Percentiles rank a stretch among this genome's conserved stretches.
phyloP scores from a whole-genome alignment of 2,113 vertebrate genomes.

The Pica pica region DNA sequence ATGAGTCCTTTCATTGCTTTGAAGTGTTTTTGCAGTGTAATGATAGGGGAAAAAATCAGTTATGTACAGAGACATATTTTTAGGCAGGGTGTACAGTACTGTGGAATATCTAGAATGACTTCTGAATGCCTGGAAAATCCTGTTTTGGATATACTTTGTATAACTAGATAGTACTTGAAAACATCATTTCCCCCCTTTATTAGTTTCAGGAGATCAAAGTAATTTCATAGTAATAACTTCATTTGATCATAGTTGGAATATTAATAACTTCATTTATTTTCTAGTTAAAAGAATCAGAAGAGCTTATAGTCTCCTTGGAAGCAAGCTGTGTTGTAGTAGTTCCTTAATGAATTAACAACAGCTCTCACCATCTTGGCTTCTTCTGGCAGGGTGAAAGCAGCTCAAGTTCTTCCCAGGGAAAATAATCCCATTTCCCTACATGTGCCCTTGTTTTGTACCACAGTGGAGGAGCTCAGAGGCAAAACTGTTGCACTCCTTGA shows the following conservation, averaged over 20 bases:
- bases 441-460: neutral
- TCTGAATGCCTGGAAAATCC: neutral
- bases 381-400: slow-evolving; percentile 44
- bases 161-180: slow-evolving; percentile 44
- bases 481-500: neutral
- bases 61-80: neutral
- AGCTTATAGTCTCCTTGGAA: neutral
- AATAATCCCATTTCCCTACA: neutral
- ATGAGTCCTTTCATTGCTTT: slow-evolving; percentile 1
- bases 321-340: neutral
- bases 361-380: slow-evolving; percentile 19
- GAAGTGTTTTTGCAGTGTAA: slow-evolving; percentile 15
- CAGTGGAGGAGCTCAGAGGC: neutral
- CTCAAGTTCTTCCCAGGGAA: neutral
- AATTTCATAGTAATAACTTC: slow-evolving; percentile 50
- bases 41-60: neutral
- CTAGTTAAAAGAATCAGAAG: neutral
- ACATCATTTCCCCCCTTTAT: neutral
- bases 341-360: neutral
- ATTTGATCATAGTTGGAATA: slow-evolving; percentile 23
- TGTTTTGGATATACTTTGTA: neutral
- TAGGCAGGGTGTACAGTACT: neutral
- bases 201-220: slow-evolving; percentile 27
- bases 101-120: slow-evolving; percentile 7
- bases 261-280: slow-evolving; percentile 50